A percentile compares a stretch with the other conserved stretches of the same genome.
Conservation (phyloP, 1,140 invertebrate species). For the Bombus impatiens region DNA sequence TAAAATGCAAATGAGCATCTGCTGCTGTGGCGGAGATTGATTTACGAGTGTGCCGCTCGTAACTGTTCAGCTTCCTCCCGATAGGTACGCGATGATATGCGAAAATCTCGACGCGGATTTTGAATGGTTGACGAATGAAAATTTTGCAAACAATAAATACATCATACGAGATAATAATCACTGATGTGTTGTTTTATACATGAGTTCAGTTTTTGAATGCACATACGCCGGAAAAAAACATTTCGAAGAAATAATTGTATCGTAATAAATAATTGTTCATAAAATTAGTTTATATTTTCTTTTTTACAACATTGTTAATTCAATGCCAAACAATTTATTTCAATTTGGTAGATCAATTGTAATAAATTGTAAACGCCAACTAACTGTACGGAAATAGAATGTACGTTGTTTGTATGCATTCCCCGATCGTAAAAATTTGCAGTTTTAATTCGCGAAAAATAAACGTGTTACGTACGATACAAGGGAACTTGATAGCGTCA, state of each 20-base stretch:
- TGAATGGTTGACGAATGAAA: background rate
- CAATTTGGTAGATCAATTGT: too few species aligned
- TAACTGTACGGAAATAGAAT: background rate
- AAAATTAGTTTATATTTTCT: background rate
- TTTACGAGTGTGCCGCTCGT: conserved; percentile 28
- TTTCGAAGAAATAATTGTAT: background rate
- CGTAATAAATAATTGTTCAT: background rate
- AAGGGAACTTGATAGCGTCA: background rate
- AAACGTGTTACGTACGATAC: too few species aligned
- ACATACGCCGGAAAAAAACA: background rate
- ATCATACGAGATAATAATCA: too few species aligned
- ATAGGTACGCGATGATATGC: conserved; percentile 17
- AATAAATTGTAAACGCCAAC: background rate
- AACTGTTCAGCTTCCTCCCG: background rate
- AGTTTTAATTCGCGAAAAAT: background rate
- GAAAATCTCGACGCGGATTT: background rate
- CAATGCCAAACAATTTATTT: background rate
- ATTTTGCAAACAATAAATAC: background rate
- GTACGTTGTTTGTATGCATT: background rate
- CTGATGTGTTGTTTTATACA: background rate
- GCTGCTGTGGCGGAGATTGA: conserved; percentile 30
- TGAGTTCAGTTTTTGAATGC: background rate
- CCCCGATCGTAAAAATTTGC: background rate
- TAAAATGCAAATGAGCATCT: conserved; percentile 42
- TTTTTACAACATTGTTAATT: background rate